phyloP scores from a whole-genome alignment of 2,797 vertebrate species.

The Paedocypris micromegethes region DNA sequence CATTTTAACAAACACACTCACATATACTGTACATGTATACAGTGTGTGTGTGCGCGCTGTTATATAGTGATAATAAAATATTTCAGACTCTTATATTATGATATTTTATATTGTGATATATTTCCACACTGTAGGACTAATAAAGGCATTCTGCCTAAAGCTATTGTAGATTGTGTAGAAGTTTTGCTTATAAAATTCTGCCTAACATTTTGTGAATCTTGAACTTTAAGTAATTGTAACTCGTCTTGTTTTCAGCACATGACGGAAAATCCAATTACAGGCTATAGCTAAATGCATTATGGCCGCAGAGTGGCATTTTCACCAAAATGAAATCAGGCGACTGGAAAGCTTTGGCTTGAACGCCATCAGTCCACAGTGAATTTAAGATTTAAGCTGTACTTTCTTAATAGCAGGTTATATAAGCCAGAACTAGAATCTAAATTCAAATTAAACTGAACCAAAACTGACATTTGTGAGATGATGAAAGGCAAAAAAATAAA shows the following conservation, averaged over 20 bases:
- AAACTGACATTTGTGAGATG: slow-evolving; percentile 39
- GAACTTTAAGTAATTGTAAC: too few species aligned
- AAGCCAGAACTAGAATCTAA: slow-evolving; percentile 21
- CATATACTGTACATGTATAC: too few species aligned
- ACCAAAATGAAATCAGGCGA: slow-evolving; percentile 31
- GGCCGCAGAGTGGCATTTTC: slow-evolving; percentile 25
- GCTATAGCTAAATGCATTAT: slow-evolving; percentile 40
- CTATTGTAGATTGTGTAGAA: too few species aligned
- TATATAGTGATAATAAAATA: too few species aligned
- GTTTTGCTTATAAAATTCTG: too few species aligned
- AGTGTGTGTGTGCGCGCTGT: too few species aligned
- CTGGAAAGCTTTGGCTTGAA: slow-evolving; percentile 46
- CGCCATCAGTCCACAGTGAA: slow-evolving; percentile 46
- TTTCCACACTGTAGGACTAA: too few species aligned
- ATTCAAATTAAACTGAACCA: slow-evolving; percentile 42
- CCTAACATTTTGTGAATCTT: too few species aligned
- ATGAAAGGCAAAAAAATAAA: slow-evolving; percentile 31
- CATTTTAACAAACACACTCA: too few species aligned
- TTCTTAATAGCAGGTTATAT: slow-evolving; percentile 47
- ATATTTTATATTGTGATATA: too few species aligned
- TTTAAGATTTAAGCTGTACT: slow-evolving; percentile 44
- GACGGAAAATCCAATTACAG: slow-evolving; percentile 46
- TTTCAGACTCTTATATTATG: too few species aligned
- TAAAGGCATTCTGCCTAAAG: too few species aligned
- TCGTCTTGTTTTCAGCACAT: neutral